Percentiles rank a stretch among this genome's conserved stretches.
Evolutionary conservation across 2,113 vertebrate species (phyloP).

Genomic region (Gallinago paraguaiae): DNA sequence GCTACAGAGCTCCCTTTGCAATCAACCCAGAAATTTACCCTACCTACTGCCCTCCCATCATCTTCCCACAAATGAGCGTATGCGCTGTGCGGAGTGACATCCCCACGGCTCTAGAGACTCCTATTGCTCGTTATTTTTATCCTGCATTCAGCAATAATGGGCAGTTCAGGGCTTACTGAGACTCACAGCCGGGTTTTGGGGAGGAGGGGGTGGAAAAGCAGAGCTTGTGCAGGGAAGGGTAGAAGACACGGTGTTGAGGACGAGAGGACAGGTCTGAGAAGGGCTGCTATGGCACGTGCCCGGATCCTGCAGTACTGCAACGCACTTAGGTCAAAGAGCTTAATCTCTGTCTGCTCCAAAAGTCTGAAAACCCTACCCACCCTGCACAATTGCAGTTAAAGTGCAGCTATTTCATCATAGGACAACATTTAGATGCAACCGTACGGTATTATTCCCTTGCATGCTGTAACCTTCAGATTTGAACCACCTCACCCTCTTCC

Average conservation of each 20-base stretch:
- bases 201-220: neutral
- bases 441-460: neutral
- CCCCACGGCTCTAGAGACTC: neutral
- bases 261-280: neutral
- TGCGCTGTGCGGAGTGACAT: neutral
- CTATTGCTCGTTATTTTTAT: neutral
- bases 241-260: neutral
- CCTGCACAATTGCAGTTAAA: neutral
- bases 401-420: neutral
- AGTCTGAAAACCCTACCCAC: neutral
- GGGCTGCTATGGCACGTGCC: neutral
- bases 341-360: neutral
- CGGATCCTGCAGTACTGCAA: neutral
- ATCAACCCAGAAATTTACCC: neutral
- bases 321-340: neutral
- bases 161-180: neutral
- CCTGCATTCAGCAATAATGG: neutral
- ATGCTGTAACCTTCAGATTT: neutral
- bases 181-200: neutral
- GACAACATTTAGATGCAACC: neutral
- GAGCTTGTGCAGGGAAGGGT: neutral
- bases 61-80: neutral
- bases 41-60: neutral
- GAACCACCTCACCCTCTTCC: neutral
- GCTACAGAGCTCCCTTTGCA: slow-evolving; percentile 6